Percentiles rank a stretch among this genome's conserved stretches.
Conservation (phyloP, 2,113 vertebrate species). For the Silurus asotus region DNA sequence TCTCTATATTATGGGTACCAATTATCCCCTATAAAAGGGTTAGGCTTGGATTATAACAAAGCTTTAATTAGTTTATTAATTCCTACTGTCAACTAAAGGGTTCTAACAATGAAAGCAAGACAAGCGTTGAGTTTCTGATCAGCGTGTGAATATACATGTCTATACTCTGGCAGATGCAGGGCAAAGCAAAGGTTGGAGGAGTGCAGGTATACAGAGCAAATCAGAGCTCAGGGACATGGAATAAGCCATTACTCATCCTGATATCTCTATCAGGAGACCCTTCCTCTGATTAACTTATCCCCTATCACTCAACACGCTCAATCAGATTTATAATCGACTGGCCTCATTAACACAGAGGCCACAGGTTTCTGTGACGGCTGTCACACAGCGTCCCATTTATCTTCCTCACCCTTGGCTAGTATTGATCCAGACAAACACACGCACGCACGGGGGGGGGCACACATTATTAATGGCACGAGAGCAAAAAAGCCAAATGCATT, state of each 20-base stretch:
- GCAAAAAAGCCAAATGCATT: constrained; percentile 43
- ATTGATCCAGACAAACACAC: constrained; percentile 12
- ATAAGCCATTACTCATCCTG: background rate
- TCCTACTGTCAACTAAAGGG: no score
- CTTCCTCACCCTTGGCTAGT: background rate
- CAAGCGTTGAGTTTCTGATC: background rate
- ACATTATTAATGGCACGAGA: constrained; percentile 33
- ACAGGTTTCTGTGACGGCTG: background rate
- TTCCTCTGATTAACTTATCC: constrained; percentile 19
- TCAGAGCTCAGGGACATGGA: background rate
- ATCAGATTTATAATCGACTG: constrained; percentile 47
- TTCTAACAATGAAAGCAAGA: background rate
- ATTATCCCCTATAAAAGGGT: background rate
- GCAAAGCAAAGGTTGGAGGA: background rate
- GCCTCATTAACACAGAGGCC: constrained; percentile 13
- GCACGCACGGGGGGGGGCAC: background rate
- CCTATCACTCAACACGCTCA: constrained; percentile 3
- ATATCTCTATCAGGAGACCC: background rate
- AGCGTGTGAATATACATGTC: background rate
- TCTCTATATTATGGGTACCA: background rate
- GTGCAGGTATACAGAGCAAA: background rate
- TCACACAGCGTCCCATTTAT: background rate
- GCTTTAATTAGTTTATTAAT: background rate
- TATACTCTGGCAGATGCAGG: background rate
- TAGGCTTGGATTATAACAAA: background rate